phyloP scores from a whole-genome alignment of 2,888 invertebrate genomes.

The Drosophila kanekoi region DNA sequence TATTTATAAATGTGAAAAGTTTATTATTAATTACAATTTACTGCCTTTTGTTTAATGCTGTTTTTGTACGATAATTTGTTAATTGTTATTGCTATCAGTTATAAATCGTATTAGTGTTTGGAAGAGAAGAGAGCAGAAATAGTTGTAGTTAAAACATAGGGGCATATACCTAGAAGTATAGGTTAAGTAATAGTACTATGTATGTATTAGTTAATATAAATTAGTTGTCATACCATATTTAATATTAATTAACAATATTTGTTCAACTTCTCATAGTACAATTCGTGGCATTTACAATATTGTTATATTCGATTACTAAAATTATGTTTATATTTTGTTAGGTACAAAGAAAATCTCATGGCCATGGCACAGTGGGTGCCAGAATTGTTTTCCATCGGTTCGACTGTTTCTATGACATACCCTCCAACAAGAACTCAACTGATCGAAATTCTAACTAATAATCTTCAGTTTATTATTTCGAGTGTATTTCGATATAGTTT shows the following conservation, averaged over 20 bases:
- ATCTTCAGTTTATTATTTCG: constrained; percentile 7
- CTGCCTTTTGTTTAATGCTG: constrained; percentile 47
- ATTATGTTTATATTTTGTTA: constrained; percentile 52
- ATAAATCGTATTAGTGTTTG: constrained; percentile 43
- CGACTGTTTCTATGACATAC: background rate
- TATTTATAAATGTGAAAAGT: constrained; percentile 62
- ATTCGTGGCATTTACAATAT: constrained; percentile 59
- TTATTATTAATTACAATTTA: constrained; percentile 39
- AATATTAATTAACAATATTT: constrained; percentile 69
- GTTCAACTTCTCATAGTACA: constrained; percentile 54
- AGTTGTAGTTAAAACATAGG: constrained; percentile 50
- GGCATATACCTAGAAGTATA: constrained; percentile 21
- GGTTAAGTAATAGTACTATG: constrained; percentile 31
- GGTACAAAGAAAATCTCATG: constrained; percentile 72
- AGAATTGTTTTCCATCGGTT: constrained; percentile 34
- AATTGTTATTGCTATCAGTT: constrained; percentile 32
- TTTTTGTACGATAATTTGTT: constrained; percentile 40
- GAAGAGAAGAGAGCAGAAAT: constrained; percentile 60
- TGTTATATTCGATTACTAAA: constrained; percentile 43
- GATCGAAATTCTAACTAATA: background rate
- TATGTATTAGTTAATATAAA: constrained; percentile 51
- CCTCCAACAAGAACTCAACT: background rate
- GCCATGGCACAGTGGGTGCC: constrained; percentile 49
- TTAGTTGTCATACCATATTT: constrained; percentile 58
- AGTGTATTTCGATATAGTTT: constrained; percentile 3